Evolutionary conservation across 2,888 invertebrate genomes (phyloP).

Genomic region (Rhagonycha fulva): DNA sequence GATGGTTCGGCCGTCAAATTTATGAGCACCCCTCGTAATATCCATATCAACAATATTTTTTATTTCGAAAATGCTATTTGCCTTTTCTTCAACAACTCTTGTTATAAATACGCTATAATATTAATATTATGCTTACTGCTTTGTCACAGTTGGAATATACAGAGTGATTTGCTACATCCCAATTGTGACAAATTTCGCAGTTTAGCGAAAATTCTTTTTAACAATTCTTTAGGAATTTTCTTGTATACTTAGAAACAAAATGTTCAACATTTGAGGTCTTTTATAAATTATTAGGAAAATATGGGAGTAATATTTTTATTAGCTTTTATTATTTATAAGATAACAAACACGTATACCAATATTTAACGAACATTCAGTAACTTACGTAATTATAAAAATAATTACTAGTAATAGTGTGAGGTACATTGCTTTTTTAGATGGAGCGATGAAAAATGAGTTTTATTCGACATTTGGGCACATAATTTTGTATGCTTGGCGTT

Average conservation of each 20-base stretch:
- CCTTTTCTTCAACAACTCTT: not conserved
- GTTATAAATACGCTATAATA: not conserved
- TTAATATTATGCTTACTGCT: not conserved
- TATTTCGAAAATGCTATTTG: not conserved
- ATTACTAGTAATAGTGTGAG: not conserved
- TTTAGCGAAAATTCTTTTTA: not conserved
- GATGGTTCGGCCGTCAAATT: not conserved
- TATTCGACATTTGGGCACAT: slow-evolving; percentile 1
- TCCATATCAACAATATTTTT: not conserved
- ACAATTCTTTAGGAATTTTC: not conserved
- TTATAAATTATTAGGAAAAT: slow-evolving; percentile 17
- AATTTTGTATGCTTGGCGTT: not conserved
- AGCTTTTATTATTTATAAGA: not conserved
- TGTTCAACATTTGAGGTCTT: not conserved
- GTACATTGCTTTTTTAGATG: not conserved
- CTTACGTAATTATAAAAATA: slow-evolving; percentile 5
- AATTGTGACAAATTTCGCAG: not conserved
- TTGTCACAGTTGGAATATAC: not conserved
- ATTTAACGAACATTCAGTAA: slow-evolving; percentile 10
- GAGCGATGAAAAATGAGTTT: not conserved
- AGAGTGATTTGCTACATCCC: not conserved
- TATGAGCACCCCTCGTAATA: slow-evolving; percentile 1
- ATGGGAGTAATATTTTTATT: slow-evolving; percentile 1
- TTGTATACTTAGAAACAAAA: not conserved
- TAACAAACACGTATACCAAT: slow-evolving; percentile 9